A percentile compares a stretch with the other conserved stretches of the same genome.
These are phyloP conservation scores for Coelopa frigida DNA, from an alignment of 1,140 invertebrate genomes.

Conservation along the genomic window DNA sequence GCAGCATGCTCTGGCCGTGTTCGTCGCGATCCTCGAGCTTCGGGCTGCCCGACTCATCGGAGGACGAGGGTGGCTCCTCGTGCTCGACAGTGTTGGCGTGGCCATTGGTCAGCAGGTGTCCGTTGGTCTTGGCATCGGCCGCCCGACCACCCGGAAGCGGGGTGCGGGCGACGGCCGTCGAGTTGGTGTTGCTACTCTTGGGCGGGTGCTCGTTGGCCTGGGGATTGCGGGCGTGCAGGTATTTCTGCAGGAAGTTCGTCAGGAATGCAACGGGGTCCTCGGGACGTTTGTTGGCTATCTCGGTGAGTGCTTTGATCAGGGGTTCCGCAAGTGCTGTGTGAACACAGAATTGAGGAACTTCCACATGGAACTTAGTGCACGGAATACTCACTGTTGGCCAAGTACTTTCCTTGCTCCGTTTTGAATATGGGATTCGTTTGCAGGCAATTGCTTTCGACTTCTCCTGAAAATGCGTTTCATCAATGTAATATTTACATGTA, in stretches of 20 bases:
- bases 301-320: constrained; percentile 75
- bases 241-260: constrained; percentile 72
- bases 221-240: constrained; percentile 35
- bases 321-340: constrained; percentile 77
- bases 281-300: constrained; percentile 73
- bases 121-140: background rate
- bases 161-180: constrained; percentile 2
- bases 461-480: constrained; percentile 29
- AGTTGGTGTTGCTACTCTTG: constrained; percentile 30
- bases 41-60: constrained; percentile 21
- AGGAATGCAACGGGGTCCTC: constrained; percentile 75
- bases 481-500: no score
- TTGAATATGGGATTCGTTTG: constrained; percentile 65
- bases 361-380: background rate
- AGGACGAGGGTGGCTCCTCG: constrained; percentile 14
- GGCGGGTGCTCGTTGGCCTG: constrained; percentile 24
- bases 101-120: background rate
- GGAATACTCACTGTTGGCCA: constrained; percentile 64
- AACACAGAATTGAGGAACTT: constrained; percentile 27
- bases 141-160: constrained; percentile 1
- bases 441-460: constrained; percentile 51
- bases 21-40: constrained; percentile 55
- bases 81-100: constrained; percentile 22
- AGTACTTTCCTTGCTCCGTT: constrained; percentile 73
- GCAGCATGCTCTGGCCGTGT: constrained; percentile 80